A percentile compares a stretch with the other conserved stretches of the same genome.
Conservation (phyloP, 2,888 invertebrate species). For the Hanleya hanleyi region DNA sequence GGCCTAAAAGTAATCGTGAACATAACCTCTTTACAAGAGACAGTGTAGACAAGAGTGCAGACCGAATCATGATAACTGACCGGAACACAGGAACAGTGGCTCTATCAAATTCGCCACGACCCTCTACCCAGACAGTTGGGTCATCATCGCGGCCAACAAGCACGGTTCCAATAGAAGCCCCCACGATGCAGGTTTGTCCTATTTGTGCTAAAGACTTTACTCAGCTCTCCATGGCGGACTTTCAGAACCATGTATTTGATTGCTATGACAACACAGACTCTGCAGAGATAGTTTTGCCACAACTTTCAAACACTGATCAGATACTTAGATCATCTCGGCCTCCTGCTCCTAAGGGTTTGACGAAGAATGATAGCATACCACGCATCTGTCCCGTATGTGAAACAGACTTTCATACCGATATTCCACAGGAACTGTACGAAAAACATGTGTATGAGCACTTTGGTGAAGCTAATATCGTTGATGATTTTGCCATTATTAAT, state of each 20-base stretch:
- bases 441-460: constrained; percentile 64
- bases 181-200: constrained; percentile 51
- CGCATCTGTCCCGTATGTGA: constrained; percentile 61
- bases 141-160: no score
- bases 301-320: not conserved
- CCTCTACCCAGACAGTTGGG: no score
- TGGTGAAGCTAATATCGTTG: constrained; percentile 16
- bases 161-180: no score
- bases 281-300: not conserved
- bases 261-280: constrained; percentile 57
- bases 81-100: no score
- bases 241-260: constrained; percentile 62
- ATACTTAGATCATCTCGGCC: not conserved
- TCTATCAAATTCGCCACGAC: no score
- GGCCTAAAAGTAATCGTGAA: no score
- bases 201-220: constrained; percentile 56
- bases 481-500: not conserved
- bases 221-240: constrained; percentile 55
- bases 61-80: no score
- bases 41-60: no score
- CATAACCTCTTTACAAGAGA: no score
- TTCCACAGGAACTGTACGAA: constrained; percentile 56
- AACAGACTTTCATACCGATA: constrained; percentile 39
- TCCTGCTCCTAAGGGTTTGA: not conserved
- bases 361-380: not conserved